phyloP scores from a whole-genome alignment of 2,797 vertebrate species.

The Danio choprae region DNA sequence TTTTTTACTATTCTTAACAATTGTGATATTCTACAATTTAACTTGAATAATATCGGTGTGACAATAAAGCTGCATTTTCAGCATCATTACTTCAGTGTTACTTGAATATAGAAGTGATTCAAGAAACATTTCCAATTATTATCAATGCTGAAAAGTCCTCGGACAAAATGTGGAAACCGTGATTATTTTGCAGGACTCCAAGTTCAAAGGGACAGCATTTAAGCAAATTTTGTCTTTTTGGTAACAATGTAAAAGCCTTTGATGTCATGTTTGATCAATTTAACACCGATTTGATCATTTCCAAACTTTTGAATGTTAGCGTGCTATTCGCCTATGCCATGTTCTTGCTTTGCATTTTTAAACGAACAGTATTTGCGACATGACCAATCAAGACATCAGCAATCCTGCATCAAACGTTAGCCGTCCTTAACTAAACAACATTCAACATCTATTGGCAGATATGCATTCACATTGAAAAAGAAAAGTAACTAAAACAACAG shows the following conservation, averaged over 20 bases:
- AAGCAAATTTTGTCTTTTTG: neutral
- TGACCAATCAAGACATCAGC: conserved; percentile 60
- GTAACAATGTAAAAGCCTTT: neutral
- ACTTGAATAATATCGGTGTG: neutral
- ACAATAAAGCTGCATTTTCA: neutral
- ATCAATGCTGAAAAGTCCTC: neutral
- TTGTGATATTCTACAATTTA: neutral
- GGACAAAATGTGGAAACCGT: too few species aligned
- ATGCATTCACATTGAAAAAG: conserved; percentile 92
- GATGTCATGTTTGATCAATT: neutral
- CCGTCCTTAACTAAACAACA: conserved; percentile 89
- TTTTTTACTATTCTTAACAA: too few species aligned
- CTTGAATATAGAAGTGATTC: neutral
- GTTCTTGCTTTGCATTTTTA: neutral
- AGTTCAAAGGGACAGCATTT: neutral
- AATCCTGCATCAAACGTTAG: conserved; percentile 97
- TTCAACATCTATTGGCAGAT: conserved; percentile 95
- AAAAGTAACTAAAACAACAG: conserved; percentile 82
- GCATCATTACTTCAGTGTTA: neutral
- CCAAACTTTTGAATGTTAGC: neutral
- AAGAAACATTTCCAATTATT: neutral
- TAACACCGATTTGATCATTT: neutral
- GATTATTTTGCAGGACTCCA: neutral
- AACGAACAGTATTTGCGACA: neutral
- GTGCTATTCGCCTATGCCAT: neutral